Evolutionary conservation across 2,797 vertebrate species (phyloP).

Genomic region (Spondyliosoma cantharus): DNA sequence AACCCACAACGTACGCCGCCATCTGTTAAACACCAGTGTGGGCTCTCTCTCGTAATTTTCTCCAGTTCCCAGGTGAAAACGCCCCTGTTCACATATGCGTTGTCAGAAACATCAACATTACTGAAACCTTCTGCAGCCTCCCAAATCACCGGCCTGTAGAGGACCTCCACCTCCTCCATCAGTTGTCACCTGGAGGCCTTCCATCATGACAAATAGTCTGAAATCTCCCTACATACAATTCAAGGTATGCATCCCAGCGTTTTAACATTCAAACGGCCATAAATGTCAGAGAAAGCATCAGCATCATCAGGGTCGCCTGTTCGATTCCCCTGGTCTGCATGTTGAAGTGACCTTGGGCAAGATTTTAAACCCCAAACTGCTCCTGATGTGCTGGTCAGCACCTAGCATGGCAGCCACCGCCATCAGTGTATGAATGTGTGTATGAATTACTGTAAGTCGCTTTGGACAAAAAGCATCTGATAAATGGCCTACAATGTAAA

Average conservation of each 20-base stretch:
- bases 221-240: slow-evolving; percentile 8
- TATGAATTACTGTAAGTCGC: no score
- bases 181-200: slow-evolving; percentile 19
- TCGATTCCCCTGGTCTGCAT: no score
- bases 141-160: background rate
- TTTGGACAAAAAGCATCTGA: no score
- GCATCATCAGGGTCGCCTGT: background rate
- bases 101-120: slow-evolving; percentile 1
- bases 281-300: slow-evolving; percentile 2
- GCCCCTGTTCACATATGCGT: background rate
- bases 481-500: no score
- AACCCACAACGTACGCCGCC: background rate
- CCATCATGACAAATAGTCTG: background rate
- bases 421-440: no score
- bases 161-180: slow-evolving; percentile 13
- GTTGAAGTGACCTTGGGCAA: no score
- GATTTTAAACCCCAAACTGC: no score
- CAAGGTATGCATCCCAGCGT: slow-evolving; percentile 11
- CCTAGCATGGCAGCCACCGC: no score
- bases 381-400: no score
- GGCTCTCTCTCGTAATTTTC: slow-evolving; percentile 24
- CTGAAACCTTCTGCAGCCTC: background rate
- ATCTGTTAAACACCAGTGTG: slow-evolving; percentile 9
- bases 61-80: slow-evolving; percentile 19
- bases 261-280: slow-evolving; percentile 17